Percentiles rank a stretch among this genome's conserved stretches.
Evolutionary conservation across 1,140 invertebrate species (phyloP).

Genomic region (Chionoecetes opilio): DNA sequence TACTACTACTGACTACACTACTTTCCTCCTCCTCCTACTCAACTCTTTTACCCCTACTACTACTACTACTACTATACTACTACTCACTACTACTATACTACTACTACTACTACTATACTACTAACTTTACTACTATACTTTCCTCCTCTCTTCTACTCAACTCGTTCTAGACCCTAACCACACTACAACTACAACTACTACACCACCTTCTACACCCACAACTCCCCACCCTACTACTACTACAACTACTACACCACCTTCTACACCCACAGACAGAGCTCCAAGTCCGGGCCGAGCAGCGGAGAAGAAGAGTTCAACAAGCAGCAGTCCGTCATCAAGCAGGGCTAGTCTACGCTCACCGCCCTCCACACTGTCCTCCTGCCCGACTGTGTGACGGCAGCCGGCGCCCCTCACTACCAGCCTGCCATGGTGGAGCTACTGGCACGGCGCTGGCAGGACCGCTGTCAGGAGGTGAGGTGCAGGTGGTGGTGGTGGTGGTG

Average conservation of each 20-base stretch:
- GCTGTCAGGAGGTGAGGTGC: conserved; percentile 93
- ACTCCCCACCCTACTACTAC: neutral
- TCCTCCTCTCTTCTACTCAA: too few relatives aligned
- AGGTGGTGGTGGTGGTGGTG: neutral
- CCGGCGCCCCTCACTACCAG: conserved; percentile 92
- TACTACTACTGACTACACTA: too few relatives aligned
- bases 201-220: neutral
- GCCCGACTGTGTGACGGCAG: conserved; percentile 92
- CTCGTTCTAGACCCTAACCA: too few relatives aligned
- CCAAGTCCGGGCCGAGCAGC: conserved; percentile 82
- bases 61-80: too few relatives aligned
- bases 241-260: neutral
- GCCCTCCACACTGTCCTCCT: conserved; percentile 98
- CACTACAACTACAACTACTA: too few relatives aligned
- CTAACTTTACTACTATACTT: too few relatives aligned
- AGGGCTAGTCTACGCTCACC: conserved; percentile 97
- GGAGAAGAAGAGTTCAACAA: conserved; percentile 90
- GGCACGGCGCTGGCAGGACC: conserved; percentile 98
- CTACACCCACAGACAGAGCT: conserved; percentile 82
- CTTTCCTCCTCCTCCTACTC: too few relatives aligned
- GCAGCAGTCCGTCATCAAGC: conserved; percentile 95
- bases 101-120: too few relatives aligned
- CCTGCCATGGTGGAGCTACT: conserved; percentile 98
- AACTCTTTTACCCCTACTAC: too few relatives aligned
- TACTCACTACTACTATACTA: too few relatives aligned